A percentile compares a stretch with the other conserved stretches of the same genome.
phyloP scores from a whole-genome alignment of 2,888 invertebrate species.

The Alentia gelatinosa region DNA sequence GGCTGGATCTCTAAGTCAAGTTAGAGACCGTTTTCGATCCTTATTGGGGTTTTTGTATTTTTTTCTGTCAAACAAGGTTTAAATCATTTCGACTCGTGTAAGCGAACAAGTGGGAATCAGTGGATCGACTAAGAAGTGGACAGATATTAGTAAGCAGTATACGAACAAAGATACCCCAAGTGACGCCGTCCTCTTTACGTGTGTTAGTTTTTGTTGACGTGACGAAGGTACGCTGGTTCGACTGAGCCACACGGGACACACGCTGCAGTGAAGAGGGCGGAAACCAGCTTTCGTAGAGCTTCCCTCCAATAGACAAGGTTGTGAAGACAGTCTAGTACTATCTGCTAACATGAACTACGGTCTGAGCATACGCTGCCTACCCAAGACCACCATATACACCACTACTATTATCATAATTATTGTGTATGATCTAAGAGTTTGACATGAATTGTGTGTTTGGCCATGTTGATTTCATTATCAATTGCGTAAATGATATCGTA shows the following conservation, averaged over 20 bases:
- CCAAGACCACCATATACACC: background rate
- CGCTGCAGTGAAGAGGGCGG: background rate
- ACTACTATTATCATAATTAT: too few species aligned
- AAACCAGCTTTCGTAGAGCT: background rate
- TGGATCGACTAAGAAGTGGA: too few species aligned
- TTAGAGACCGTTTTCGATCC: too few species aligned
- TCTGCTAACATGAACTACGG: background rate
- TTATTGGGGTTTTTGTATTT: too few species aligned
- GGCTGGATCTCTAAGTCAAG: too few species aligned
- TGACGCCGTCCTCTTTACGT: background rate
- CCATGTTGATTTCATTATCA: background rate
- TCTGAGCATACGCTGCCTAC: background rate
- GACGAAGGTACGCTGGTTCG: background rate
- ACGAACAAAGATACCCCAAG: background rate
- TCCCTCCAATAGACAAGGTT: background rate
- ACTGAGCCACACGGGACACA: background rate
- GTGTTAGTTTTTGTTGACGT: background rate
- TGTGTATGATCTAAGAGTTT: background rate
- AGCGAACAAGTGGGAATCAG: background rate
- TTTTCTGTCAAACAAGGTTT: too few species aligned
- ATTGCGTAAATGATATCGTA: slow-evolving; percentile 15
- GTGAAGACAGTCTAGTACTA: background rate
- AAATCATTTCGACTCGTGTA: background rate
- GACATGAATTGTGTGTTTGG: slow-evolving; percentile 7
- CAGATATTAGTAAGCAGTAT: background rate